phyloP scores from a whole-genome alignment of 2,888 invertebrate species.

The Imbricaverruca yamaguchii region DNA sequence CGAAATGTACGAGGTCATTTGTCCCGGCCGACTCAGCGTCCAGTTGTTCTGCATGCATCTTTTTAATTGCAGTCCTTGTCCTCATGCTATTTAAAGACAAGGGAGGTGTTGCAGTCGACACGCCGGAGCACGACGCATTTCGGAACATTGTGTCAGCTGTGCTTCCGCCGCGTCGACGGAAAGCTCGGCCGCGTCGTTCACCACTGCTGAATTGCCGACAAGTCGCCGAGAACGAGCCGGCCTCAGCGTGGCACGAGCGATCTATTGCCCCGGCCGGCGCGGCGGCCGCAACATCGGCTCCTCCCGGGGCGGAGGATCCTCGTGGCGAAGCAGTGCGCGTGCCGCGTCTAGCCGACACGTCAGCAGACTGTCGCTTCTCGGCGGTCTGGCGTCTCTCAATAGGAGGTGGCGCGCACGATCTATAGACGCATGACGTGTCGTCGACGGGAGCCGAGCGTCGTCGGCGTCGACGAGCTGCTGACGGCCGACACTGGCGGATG shows the following conservation, averaged over 20 bases:
- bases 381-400: too few relatives aligned
- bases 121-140: neutral
- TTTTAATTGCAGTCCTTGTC: neutral
- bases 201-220: neutral
- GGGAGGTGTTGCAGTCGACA: neutral
- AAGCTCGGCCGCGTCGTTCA: neutral
- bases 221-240: neutral
- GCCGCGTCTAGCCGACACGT: too few relatives aligned
- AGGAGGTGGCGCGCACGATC: neutral
- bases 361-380: too few relatives aligned
- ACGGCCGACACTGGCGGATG: neutral
- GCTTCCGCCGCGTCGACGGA: neutral
- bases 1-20: too few relatives aligned
- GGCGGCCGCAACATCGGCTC: neutral
- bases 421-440: neutral
- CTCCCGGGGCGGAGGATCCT: too few relatives aligned
- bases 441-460: neutral
- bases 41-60: neutral
- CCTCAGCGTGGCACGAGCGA: neutral
- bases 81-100: neutral
- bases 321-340: too few relatives aligned
- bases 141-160: neutral
- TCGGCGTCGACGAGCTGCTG: neutral
- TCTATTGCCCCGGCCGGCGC: neutral
- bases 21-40: too few relatives aligned